Percentiles rank a stretch among this genome's conserved stretches.
Conservation (phyloP, 2,888 invertebrate species). For the Tetragnatha montana region DNA sequence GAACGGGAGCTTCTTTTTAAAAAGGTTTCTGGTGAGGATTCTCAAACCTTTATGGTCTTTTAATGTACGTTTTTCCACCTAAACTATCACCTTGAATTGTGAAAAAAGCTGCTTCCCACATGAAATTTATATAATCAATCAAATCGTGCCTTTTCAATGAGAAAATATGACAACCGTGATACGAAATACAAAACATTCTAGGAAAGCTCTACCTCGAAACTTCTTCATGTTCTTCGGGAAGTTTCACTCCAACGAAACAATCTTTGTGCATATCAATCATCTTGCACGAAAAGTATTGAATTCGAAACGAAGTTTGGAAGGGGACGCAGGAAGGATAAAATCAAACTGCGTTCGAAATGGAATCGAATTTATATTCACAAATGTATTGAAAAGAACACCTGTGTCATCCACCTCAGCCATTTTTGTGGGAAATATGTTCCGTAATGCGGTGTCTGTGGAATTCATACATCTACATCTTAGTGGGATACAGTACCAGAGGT, state of each 20-base stretch:
- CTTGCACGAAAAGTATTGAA: neutral
- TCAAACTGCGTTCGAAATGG: neutral
- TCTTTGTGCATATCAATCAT: neutral
- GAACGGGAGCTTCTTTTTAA: too few species aligned
- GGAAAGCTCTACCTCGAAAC: neutral
- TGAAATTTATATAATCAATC: neutral
- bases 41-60: too few species aligned
- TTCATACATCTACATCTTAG: too few species aligned
- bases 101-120: neutral
- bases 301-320: neutral
- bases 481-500: too few species aligned
- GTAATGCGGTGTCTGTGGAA: too few species aligned
- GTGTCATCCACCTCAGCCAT: neutral
- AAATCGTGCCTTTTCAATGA: neutral
- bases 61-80: too few species aligned
- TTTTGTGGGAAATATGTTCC: too few species aligned
- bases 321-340: neutral
- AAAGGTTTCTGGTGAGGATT: too few species aligned
- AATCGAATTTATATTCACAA: neutral
- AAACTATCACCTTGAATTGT: neutral
- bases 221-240: neutral
- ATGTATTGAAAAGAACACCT: neutral
- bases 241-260: neutral
- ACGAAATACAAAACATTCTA: neutral
- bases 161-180: neutral